These are phyloP conservation scores for Physeter macrocephalus DNA, from an alignment of 2,113 vertebrate genomes.

Conservation along the genomic window DNA sequence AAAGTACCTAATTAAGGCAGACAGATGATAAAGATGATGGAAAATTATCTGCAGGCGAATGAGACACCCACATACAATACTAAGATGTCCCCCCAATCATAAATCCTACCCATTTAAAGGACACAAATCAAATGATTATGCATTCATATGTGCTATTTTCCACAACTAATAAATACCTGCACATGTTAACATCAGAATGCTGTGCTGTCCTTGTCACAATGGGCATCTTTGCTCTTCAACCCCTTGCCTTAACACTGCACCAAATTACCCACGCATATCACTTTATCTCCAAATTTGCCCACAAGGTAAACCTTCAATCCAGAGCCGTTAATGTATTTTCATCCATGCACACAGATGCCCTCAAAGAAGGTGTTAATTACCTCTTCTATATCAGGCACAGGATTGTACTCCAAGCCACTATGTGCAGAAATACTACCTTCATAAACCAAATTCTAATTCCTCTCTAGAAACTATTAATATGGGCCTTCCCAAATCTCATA, in stretches of 20 bases:
- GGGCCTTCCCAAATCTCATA: background rate
- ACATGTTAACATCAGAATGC: background rate
- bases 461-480: background rate
- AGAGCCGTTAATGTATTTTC: background rate
- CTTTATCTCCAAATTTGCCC: background rate
- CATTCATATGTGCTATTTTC: background rate
- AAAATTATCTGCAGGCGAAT: conserved; percentile 1
- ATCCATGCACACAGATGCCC: background rate
- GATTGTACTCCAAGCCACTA: background rate
- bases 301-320: background rate
- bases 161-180: background rate
- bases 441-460: background rate
- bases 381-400: background rate
- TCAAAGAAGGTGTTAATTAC: background rate
- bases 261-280: background rate
- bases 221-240: background rate
- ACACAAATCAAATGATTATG: background rate
- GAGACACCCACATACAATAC: background rate
- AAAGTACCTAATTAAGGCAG: conserved; percentile 47
- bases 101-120: background rate
- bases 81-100: background rate
- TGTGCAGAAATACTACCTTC: background rate
- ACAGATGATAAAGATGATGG: conserved; percentile 12
- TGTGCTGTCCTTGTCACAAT: background rate
- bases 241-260: background rate